Conservation (phyloP, 2,797 vertebrate genomes). For the Arrhamphus sclerolepis region DNA sequence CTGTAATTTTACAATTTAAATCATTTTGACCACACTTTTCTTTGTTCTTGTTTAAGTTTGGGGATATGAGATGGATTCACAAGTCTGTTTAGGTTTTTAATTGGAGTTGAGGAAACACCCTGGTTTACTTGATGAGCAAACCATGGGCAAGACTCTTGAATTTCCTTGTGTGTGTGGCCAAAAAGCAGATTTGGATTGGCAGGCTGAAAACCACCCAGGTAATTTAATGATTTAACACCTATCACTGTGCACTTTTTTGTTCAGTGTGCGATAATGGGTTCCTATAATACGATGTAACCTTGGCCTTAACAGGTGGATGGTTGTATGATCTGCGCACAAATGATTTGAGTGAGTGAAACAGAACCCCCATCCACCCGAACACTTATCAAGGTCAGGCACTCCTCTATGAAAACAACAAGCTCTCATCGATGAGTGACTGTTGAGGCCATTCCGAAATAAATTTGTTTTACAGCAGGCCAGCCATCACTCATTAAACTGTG, state of each 20-base stretch:
- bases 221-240: not conserved
- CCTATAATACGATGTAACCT: not conserved
- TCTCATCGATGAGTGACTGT: slow-evolving; percentile 38
- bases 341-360: slow-evolving; percentile 35
- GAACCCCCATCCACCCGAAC: slow-evolving; percentile 11
- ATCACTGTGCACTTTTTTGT: not conserved
- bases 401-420: slow-evolving; percentile 29
- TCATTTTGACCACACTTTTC: too few relatives aligned
- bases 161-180: too few relatives aligned
- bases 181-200: too few relatives aligned
- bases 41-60: too few relatives aligned
- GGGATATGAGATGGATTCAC: too few relatives aligned
- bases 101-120: too few relatives aligned
- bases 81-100: too few relatives aligned
- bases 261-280: not conserved
- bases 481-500: slow-evolving; percentile 41
- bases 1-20: too few relatives aligned
- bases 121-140: too few relatives aligned
- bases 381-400: slow-evolving; percentile 35
- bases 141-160: too few relatives aligned
- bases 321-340: slow-evolving; percentile 16
- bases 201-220: not conserved
- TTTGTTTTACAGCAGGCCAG: slow-evolving; percentile 41
- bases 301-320: slow-evolving; percentile 18
- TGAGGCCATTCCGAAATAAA: slow-evolving; percentile 40